Percentiles rank a stretch among this genome's conserved stretches.
phyloP scores from a whole-genome alignment of 2,888 invertebrate genomes.

The Lepidochrysops patricia region DNA sequence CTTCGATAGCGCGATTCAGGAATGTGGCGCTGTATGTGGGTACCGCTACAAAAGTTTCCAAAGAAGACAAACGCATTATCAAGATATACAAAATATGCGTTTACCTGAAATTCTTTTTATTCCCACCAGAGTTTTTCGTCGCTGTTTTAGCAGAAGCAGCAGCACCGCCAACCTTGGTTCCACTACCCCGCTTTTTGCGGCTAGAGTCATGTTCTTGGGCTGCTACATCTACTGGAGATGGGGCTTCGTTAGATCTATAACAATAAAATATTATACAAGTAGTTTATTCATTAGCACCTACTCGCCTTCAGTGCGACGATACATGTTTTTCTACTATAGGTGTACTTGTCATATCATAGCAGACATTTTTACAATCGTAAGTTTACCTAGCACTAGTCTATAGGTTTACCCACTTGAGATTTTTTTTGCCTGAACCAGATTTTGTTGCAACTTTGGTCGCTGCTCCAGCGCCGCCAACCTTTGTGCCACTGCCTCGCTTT shows the following conservation, averaged over 20 bases:
- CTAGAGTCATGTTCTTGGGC: conserved; percentile 48
- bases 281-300: too few relatives aligned
- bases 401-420: conserved; percentile 57
- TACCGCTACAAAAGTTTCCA: too few relatives aligned
- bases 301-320: too few relatives aligned
- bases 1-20: too few relatives aligned
- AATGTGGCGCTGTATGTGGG: too few relatives aligned
- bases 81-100: too few relatives aligned
- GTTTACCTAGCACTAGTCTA: too few relatives aligned
- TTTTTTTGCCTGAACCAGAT: conserved; percentile 63
- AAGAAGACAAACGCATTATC: too few relatives aligned
- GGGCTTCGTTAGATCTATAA: conserved; percentile 48
- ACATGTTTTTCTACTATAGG: too few relatives aligned
- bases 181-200: conserved; percentile 59
- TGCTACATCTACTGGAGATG: conserved; percentile 48
- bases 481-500: conserved; percentile 62
- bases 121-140: conserved; percentile 61
- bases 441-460: conserved; percentile 68
- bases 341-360: too few relatives aligned
- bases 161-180: conserved; percentile 62
- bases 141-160: conserved; percentile 64
- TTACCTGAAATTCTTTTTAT: conserved; percentile 65
- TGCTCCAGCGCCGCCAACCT: conserved; percentile 64
- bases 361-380: too few relatives aligned
- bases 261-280: not conserved